A percentile compares a stretch with the other conserved stretches of the same genome.
phyloP scores from a whole-genome alignment of 2,113 vertebrate species.

The Thunnus maccoyii region DNA sequence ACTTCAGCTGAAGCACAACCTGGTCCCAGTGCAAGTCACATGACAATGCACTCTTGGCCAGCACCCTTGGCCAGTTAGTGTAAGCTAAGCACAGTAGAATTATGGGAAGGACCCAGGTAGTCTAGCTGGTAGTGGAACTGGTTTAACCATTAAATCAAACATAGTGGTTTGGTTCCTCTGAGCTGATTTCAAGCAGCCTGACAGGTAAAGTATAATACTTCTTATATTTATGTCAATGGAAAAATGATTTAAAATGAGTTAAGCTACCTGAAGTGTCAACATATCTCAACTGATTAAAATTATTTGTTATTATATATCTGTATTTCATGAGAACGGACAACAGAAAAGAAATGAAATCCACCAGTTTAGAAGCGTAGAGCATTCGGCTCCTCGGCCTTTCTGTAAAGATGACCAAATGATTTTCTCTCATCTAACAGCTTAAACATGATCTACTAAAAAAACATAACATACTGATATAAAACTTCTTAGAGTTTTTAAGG shows the following conservation, averaged over 20 bases:
- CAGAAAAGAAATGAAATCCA: slow-evolving; percentile 3
- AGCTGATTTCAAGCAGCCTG: slow-evolving; percentile 22
- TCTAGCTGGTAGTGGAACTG: background rate
- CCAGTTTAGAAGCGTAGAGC: slow-evolving; percentile 4
- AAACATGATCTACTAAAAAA: background rate
- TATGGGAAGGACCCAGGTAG: slow-evolving; percentile 13
- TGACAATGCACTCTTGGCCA: background rate
- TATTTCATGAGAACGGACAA: slow-evolving; percentile 7
- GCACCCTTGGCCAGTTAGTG: no score
- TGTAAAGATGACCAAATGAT: background rate
- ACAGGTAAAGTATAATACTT: background rate
- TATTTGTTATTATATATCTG: slow-evolving; percentile 7
- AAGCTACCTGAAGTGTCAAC: background rate
- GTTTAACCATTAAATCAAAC: slow-evolving; percentile 8
- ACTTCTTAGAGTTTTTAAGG: background rate
- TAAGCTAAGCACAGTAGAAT: slow-evolving; percentile 12
- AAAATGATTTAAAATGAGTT: background rate
- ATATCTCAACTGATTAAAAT: background rate
- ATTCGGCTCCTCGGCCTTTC: background rate
- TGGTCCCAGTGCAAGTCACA: background rate
- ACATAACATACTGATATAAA: background rate
- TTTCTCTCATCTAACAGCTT: background rate
- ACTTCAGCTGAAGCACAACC: slow-evolving; percentile 8
- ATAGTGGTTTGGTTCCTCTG: slow-evolving; percentile 10
- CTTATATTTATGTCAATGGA: background rate